Percentiles rank a stretch among this genome's conserved stretches.
Conservation (phyloP, 1,140 invertebrate species). For the Drosophila auraria region DNA sequence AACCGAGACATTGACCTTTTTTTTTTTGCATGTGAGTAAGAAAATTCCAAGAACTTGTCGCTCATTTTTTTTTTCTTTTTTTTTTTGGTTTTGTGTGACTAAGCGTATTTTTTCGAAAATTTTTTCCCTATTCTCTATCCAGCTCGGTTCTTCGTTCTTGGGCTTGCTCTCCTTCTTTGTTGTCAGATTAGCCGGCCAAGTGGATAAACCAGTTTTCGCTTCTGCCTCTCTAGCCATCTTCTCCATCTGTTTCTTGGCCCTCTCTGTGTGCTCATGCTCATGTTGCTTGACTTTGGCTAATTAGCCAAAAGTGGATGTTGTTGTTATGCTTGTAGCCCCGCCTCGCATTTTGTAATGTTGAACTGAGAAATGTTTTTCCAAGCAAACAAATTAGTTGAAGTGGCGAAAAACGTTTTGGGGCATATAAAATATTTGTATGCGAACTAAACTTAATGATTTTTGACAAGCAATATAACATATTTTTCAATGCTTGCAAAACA, state of each 20-base stretch:
- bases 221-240: slow-evolving; percentile 27
- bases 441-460: not conserved
- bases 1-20: slow-evolving; percentile 52
- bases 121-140: slow-evolving; percentile 19
- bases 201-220: slow-evolving; percentile 53
- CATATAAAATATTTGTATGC: not conserved
- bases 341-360: slow-evolving; percentile 42
- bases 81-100: slow-evolving; percentile 7
- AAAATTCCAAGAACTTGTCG: slow-evolving; percentile 29
- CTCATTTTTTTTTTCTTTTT: slow-evolving; percentile 1
- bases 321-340: slow-evolving; percentile 20
- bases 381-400: slow-evolving; percentile 43
- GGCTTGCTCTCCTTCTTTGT: slow-evolving; percentile 33
- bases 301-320: slow-evolving; percentile 49
- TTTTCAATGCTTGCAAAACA: too few relatives aligned
- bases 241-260: slow-evolving; percentile 26
- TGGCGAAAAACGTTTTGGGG: not conserved
- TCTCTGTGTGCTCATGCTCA: slow-evolving; percentile 36
- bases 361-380: slow-evolving; percentile 19
- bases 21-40: slow-evolving; percentile 16
- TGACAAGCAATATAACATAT: too few relatives aligned
- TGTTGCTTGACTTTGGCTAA: slow-evolving; percentile 54
- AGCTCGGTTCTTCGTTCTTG: slow-evolving; percentile 10
- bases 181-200: slow-evolving; percentile 56
- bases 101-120: slow-evolving; percentile 17